Evolutionary conservation across 2,888 invertebrate species (phyloP), one percentile per base, ranked within the genome.

Genomic region (Flexamia atlantica): DNA sequence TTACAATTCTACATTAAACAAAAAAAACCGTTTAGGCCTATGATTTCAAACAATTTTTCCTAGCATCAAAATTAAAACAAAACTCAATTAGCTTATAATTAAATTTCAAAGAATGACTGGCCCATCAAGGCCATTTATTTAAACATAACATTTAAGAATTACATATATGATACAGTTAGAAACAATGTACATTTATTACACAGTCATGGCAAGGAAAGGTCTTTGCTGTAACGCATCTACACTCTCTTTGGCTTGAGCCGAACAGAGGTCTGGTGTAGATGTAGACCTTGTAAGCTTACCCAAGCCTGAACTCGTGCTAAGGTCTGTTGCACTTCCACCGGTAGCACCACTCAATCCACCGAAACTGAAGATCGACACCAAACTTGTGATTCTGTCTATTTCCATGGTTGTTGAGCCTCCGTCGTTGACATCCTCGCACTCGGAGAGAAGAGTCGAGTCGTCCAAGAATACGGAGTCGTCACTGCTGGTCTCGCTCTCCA

Each of bases 341-440:
- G 85, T 53, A 17, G 85, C 86, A 23, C 84, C 83, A 36, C 84
- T 85, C 68, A 88, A 86, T 40, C 88, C 90, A 81, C 92, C 92
- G 88, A 93, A 93, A 88, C 92, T 92, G 89, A 93, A 92, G 87
- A 92, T 92, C 79, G 92, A 92, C 86, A 93, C 93, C 85, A 93
- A 88, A 84, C 92, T 92, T 57, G 93, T 92, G 86, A 93, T 92
- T 86, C 92, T 90, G 88, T 93, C 92, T 86, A 93, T 92, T 89
- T 92, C 92, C 92, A 92, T 92, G 14, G 90, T 90, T 4, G 90
- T 89, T 25, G 87, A 87, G 14, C 86, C 87, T 20, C 86, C 86
- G 36, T 87, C 87, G 53, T 82, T 85, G 42, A 87, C 87, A 17
- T 85, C 86, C 28, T 86, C 86, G 64, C 83, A 84, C 14, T 91